Conservation (phyloP, 2,888 invertebrate species). For the Trachelus tabidus region DNA sequence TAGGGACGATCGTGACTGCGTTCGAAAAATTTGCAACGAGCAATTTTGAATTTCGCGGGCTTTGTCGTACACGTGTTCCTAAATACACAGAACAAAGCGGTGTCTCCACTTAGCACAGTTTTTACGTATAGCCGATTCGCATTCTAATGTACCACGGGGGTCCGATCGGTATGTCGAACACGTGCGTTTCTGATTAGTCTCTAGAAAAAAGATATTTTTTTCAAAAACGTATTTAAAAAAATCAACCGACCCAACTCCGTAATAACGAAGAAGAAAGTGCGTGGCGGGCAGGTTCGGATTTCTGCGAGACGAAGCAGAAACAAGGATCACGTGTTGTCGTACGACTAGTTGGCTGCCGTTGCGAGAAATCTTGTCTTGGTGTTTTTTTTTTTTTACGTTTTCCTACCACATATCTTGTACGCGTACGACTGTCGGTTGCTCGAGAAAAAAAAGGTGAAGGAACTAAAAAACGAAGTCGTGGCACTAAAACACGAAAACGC, state of each 20-base stretch:
- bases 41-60: not conserved
- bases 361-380: not conserved
- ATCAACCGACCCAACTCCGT: not conserved
- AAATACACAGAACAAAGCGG: not conserved
- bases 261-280: conserved; percentile 41
- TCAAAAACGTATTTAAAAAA: not conserved
- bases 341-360: not conserved
- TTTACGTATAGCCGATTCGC: not conserved
- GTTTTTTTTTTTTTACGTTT: not conserved
- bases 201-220: not conserved
- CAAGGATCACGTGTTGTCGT: conserved; percentile 17
- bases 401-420: not conserved
- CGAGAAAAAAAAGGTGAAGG: not conserved
- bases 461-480: not conserved
- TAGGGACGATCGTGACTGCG: no score
- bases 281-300: conserved; percentile 36
- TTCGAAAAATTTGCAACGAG: not conserved
- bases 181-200: not conserved
- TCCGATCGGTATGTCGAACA: not conserved
- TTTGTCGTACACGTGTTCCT: not conserved
- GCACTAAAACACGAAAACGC: not conserved
- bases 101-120: not conserved
- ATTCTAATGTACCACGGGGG: not conserved
- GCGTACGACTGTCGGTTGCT: not conserved
- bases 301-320: conserved; percentile 33